Conservation (phyloP, 1,140 invertebrate genomes). For the fruit fly (Drosophila melanogaster) region DNA sequence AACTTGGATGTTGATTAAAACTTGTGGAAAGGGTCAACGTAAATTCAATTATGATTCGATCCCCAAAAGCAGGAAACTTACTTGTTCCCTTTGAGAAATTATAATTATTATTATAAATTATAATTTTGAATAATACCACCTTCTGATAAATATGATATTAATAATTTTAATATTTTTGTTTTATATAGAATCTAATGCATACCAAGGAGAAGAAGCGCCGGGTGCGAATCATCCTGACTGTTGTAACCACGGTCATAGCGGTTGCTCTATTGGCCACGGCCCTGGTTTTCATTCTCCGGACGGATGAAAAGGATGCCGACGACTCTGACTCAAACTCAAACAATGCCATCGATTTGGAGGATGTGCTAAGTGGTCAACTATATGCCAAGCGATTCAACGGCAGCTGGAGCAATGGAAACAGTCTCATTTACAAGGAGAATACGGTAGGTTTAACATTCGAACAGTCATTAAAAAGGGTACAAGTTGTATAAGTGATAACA, state of each 20-base stretch:
- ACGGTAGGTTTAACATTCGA: slow-evolving; percentile 45
- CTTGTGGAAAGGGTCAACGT: no score
- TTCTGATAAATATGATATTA: background rate
- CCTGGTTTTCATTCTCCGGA: slow-evolving; percentile 55
- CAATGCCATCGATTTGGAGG: slow-evolving; percentile 83
- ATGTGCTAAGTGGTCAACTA: slow-evolving; percentile 85
- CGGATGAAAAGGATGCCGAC: slow-evolving; percentile 28
- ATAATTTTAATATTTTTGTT: background rate
- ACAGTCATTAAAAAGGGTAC: no score
- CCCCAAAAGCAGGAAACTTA: no score
- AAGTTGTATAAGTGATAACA: no score
- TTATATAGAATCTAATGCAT: slow-evolving; percentile 67
- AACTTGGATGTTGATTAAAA: background rate
- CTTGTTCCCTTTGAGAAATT: background rate
- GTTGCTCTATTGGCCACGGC: slow-evolving; percentile 61
- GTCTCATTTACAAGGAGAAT: slow-evolving; percentile 64
- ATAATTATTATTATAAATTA: no score
- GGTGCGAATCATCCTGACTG: slow-evolving; percentile 62
- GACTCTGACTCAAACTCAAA: slow-evolving; percentile 15
- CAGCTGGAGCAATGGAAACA: slow-evolving; percentile 85
- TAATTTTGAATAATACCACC: background rate
- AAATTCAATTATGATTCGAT: no score
- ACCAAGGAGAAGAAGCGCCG: slow-evolving; percentile 73
- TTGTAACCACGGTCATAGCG: slow-evolving; percentile 49
- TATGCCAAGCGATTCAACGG: slow-evolving; percentile 85